Conservation (phyloP, 2,888 invertebrate species). For the Autographa pulchrina region DNA sequence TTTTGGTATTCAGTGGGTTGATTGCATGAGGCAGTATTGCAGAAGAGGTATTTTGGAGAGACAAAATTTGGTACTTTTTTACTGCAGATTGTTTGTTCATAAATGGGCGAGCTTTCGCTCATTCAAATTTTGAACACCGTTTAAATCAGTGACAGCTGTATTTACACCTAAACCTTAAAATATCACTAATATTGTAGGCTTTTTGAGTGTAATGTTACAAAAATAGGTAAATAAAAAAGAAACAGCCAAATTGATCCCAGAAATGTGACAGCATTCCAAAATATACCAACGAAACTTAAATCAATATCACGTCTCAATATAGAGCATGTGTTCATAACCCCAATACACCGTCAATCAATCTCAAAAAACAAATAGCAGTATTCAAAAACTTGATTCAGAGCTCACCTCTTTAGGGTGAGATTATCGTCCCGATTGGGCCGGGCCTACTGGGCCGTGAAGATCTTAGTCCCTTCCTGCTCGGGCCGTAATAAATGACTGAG, state of each 20-base stretch:
- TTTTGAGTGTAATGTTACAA: no score
- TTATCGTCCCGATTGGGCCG: conserved; percentile 46
- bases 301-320: not conserved
- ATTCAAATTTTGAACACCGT: no score
- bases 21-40: not conserved
- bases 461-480: conserved; percentile 49
- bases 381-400: conserved; percentile 40
- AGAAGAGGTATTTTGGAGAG: no score
- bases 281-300: not conserved
- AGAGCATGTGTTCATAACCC: not conserved
- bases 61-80: no score
- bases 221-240: no score
- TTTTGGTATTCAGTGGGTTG: conserved; percentile 1
- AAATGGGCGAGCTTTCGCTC: no score
- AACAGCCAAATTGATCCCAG: no score
- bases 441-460: conserved; percentile 49
- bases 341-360: not conserved
- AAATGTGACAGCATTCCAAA: not conserved
- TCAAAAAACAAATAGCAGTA: conserved; percentile 33
- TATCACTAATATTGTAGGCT: no score
- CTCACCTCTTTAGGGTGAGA: conserved; percentile 37
- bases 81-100: no score
- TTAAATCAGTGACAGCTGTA: no score
- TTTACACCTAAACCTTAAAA: no score
- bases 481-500: conserved; percentile 51